A percentile compares a stretch with the other conserved stretches of the same genome.
These are phyloP conservation scores for Tangara arthus DNA, from an alignment of 2,797 vertebrate species.

Conservation along the genomic window DNA sequence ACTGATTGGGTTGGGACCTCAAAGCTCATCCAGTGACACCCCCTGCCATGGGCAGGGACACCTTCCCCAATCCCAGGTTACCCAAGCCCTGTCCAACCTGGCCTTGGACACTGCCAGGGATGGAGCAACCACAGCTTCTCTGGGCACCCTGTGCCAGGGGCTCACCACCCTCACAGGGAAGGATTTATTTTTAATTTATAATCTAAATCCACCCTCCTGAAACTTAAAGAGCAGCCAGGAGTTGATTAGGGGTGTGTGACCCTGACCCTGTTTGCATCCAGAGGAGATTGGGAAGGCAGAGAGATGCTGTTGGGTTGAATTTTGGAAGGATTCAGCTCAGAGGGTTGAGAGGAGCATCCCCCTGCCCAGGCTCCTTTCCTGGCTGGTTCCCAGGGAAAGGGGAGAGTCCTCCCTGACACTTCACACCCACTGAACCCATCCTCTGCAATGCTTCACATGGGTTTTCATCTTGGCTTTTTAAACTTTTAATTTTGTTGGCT, in stretches of 20 bases:
- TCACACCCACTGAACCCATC: rapidly evolving
- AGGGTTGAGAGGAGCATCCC: neutral
- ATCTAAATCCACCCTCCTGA: neutral
- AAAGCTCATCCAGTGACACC: rapidly evolving
- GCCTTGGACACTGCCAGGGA: neutral
- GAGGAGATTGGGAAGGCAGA: neutral
- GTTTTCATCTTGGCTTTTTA: neutral
- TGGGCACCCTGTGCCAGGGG: neutral
- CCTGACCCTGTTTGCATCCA: rapidly evolving
- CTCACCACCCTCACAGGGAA: rapidly evolving
- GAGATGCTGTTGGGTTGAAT: neutral
- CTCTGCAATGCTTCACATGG: neutral
- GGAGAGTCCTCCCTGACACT: neutral
- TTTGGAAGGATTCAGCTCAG: neutral
- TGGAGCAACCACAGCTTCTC: neutral
- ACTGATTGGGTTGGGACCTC: neutral
- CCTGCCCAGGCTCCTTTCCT: rapidly evolving
- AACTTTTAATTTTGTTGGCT: neutral
- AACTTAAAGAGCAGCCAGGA: neutral
- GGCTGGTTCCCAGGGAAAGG: neutral
- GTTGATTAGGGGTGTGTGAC: neutral
- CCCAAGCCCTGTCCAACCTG: rapidly evolving
- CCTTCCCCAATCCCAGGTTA: rapidly evolving
- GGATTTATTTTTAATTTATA: neutral
- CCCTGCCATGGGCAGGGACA: neutral